A percentile compares a stretch with the other conserved stretches of the same genome.
These are phyloP conservation scores for Volucella inflata DNA, from an alignment of 2,888 invertebrate genomes.

Conservation along the genomic window DNA sequence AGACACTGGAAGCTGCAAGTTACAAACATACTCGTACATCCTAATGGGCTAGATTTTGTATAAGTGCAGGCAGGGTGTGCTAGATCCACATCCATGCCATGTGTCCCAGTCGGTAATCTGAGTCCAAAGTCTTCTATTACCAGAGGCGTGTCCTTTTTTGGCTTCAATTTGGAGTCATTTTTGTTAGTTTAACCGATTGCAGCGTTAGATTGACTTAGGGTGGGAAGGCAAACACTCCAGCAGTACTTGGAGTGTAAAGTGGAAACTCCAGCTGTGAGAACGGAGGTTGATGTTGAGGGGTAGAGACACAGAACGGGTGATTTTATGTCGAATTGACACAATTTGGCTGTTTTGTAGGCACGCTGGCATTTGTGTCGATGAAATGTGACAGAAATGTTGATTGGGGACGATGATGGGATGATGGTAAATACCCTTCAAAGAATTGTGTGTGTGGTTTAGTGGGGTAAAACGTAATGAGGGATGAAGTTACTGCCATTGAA, in stretches of 20 bases:
- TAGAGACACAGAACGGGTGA: background rate
- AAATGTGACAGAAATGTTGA: conserved; percentile 12
- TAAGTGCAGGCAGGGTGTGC: background rate
- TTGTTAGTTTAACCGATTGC: conserved; percentile 41
- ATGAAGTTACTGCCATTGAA: background rate
- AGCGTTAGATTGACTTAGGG: conserved; percentile 44
- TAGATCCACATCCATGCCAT: background rate
- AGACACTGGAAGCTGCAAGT: conserved; percentile 14
- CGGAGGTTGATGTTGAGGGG: conserved; percentile 22
- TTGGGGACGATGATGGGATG: background rate
- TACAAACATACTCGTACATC: background rate
- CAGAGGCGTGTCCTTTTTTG: conserved; percentile 8
- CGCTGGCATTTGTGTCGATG: conserved; percentile 5
- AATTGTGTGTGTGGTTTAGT: background rate
- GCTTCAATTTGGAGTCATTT: conserved; percentile 15
- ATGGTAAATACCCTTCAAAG: conserved; percentile 1
- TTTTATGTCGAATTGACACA: conserved; percentile 37
- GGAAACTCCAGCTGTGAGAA: conserved; percentile 19
- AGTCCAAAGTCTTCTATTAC: background rate
- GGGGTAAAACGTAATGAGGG: background rate
- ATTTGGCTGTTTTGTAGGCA: conserved; percentile 40
- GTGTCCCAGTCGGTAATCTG: background rate
- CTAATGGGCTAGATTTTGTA: background rate
- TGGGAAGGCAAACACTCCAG: conserved; percentile 24
- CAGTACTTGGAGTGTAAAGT: conserved; percentile 42